Base-by-base conservation (phyloP, 2,888 invertebrate genomes). In the Helicoverpa assulta region DNA sequence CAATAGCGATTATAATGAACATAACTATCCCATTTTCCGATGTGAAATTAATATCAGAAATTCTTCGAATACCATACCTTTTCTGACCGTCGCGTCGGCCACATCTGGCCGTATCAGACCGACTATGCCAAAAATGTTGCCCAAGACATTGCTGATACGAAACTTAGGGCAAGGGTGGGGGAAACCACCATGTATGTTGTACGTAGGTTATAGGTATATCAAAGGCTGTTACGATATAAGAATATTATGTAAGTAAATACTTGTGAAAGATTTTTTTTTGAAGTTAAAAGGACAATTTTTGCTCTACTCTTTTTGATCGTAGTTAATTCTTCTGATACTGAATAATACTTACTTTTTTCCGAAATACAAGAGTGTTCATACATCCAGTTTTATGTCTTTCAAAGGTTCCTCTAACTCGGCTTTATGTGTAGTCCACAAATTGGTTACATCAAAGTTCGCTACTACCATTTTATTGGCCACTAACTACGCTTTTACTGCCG, bases 51-150 rank as follows among this genome's bases (percentile, higher is more conserved):
- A 83, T 83, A 69, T 72, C 67, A 65, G 71, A 80, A 76, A 80
- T 82, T 73, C 78, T 75, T 29, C 21, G 59, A 63, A 76, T 83
- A 67, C 73, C 3, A 16, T 29, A 16, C 58, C 55, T 59, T 67
- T 60, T 60, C 16, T 61, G 3, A 43, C 53, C 29, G 53, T 40
- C 54, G 58, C 33, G 37, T 53, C 60, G 54, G 59, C 75, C 74
- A 40, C 76, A 76, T 66, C 76, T 71, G 72, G 59, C 61, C 75
- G 67, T 56, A 7, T 14, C 14, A 56, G 59, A 26, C 26, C 50
- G 81, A 85, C 76, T 83, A 86, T 86, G 79, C 78, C 82, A 85
- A 88, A 85, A 85, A 89, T 88, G 76, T 82, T 78, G 78, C 74
- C 80, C 82, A 85, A 83, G 82, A 81, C 65, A 82, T 78, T 66